Base-by-base conservation (phyloP, 2,113 vertebrate genomes). In the Danionella cerebrum region DNA sequence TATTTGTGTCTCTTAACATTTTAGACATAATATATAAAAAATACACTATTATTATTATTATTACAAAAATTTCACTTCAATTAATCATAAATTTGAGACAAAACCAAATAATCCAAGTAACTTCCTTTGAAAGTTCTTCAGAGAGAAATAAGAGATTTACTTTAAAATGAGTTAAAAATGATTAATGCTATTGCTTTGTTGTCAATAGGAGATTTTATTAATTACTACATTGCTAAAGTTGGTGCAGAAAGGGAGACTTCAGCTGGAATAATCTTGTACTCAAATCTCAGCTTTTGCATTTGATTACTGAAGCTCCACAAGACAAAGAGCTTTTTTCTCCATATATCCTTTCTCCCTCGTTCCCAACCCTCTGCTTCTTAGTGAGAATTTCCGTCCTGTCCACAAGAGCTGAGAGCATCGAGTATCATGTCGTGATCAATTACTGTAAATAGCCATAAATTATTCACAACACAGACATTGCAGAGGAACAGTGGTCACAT, bases 391-490 rank as follows among this genome's bases (percentile, higher is more conserved):
- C 62, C 45, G 6, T 52, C 39, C 13, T 10, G 18, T 41, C 27
- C 48, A 21, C 38, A 21, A 42, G 12, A 29, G 12, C 31, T 16
- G 18, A 53, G n/a, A 53, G 29, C 51, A 53, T 31, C 31, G 29
- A 65, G 50, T 41, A 58, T 65, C 59, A 65, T 55, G 59, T 57
- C 50, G 48, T 13, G 62, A 45, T 36, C 31, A 45, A 47, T 71
- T 53, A 55, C 50, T 22, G 55, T 45, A 52, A 65, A 59, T 59
- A 21, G 27, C 19, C 27, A 69, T 74, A 54, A 65, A 74, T 74
- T 70, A 74, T 74, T 70, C 55, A 74, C 69, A 63, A 24, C 14
- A 29, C 35, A 31, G 24, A 4, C 45, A 41, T 53, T 59, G 52
- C 55, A 53, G 31, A 24, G 42, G 51, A 65, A 54, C 51, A 44